These are phyloP conservation scores for Poeciliopsis retropinna DNA, from an alignment of 2,113 vertebrate genomes.

Conservation along the genomic window DNA sequence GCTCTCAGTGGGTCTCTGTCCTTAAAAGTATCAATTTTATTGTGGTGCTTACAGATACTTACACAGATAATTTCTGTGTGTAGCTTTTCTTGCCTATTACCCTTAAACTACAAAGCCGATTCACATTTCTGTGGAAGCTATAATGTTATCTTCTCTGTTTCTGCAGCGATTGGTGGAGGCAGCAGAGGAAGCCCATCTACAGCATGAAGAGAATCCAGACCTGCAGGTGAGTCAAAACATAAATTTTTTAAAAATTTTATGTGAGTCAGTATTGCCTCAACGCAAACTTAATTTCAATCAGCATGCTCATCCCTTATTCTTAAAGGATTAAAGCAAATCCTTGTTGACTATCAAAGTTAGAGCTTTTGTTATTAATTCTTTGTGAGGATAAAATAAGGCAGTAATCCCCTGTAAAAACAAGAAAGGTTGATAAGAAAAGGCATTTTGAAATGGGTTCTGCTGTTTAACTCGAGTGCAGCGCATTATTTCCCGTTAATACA, in stretches of 20 bases:
- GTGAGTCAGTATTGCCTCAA: neutral
- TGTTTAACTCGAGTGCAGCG: conserved; percentile 27
- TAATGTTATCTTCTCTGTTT: neutral
- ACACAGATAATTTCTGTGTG: conserved; percentile 13
- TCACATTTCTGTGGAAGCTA: conserved; percentile 10
- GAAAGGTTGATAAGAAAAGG: conserved; percentile 4
- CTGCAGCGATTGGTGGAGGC: conserved; percentile 93
- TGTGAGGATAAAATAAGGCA: conserved; percentile 2
- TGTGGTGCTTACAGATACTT: conserved; percentile 18
- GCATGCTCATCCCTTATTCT: neutral
- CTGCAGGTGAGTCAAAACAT: conserved; percentile 83
- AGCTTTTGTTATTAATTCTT: conserved; percentile 2
- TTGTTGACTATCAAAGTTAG: conserved; percentile 4
- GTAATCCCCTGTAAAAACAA: conserved; percentile 24
- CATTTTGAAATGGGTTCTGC: neutral
- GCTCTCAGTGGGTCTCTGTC: conserved; percentile 5
- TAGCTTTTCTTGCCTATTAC: conserved; percentile 3
- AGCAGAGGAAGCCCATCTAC: conserved; percentile 95
- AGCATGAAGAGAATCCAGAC: conserved; percentile 94
- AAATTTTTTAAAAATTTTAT: neutral
- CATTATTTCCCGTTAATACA: conserved; percentile 8
- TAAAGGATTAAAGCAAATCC: conserved; percentile 12
- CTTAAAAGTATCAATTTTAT: conserved; percentile 12
- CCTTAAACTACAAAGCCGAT: conserved; percentile 26
- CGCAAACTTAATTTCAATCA: neutral